Conservation (phyloP, 2,797 vertebrate genomes). For the Hafferia zeledoni region DNA sequence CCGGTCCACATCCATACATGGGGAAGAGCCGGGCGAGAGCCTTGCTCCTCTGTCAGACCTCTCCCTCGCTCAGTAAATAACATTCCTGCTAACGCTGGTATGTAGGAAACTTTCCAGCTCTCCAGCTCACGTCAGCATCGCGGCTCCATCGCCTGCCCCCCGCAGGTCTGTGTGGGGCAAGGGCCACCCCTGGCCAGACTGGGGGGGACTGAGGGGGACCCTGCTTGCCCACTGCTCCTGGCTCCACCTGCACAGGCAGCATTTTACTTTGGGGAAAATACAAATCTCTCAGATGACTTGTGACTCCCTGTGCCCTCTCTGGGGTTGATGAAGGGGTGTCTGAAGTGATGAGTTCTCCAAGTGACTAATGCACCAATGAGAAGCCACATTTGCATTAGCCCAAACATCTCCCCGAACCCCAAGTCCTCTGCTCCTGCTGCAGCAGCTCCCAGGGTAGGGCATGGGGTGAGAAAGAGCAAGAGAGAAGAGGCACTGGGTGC, state of each 20-base stretch:
- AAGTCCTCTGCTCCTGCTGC: fast-evolving
- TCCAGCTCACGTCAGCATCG: not conserved
- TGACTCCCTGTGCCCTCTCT: not conserved
- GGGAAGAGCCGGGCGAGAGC: constrained; percentile 39
- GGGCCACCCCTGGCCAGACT: fast-evolving
- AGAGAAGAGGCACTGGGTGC: not conserved
- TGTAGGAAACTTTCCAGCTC: constrained; percentile 43
- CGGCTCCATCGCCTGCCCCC: not conserved
- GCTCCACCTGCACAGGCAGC: fast-evolving
- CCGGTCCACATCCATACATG: constrained; percentile 63
- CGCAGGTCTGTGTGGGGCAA: not conserved
- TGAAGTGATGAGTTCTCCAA: not conserved
- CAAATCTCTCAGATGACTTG: fast-evolving
- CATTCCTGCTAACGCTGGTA: constrained; percentile 53
- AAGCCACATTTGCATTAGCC: fast-evolving
- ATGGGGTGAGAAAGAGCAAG: not conserved
- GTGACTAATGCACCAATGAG: not conserved
- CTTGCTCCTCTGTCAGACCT: constrained; percentile 16
- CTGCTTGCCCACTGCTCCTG: fast-evolving
- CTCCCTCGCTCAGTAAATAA: constrained; percentile 68
- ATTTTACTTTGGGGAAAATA: fast-evolving
- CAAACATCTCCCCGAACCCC: fast-evolving
- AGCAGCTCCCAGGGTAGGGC: not conserved
- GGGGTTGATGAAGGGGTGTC: not conserved
- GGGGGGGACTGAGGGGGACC: fast-evolving